Percentiles rank a stretch among this genome's conserved stretches.
Conservation (phyloP, 2,888 invertebrate species). For the Rhagophthalmus giganteus region DNA sequence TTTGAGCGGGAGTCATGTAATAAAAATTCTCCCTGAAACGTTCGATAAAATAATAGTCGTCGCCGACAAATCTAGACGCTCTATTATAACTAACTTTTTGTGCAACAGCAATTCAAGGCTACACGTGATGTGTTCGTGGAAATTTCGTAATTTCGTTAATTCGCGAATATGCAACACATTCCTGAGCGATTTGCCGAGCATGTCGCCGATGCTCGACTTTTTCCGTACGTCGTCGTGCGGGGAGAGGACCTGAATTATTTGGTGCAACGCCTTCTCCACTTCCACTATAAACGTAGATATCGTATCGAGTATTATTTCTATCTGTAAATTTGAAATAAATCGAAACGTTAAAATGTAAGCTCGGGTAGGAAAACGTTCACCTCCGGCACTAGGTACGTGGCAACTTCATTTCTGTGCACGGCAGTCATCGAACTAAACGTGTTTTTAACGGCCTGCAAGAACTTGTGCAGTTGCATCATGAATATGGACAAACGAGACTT, state of each 20-base stretch:
- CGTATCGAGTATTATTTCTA: constrained; percentile 64
- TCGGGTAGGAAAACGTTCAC: constrained; percentile 1
- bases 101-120: constrained; percentile 59
- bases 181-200: constrained; percentile 46
- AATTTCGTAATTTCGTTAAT: constrained; percentile 59
- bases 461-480: constrained; percentile 63
- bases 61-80: too few species aligned
- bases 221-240: constrained; percentile 40
- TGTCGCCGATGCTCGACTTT: constrained; percentile 43
- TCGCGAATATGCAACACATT: constrained; percentile 60
- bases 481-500: constrained; percentile 68
- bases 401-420: constrained; percentile 64
- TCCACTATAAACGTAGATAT: constrained; percentile 63
- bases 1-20: constrained; percentile 63
- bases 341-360: not conserved
- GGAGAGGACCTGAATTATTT: constrained; percentile 59
- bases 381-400: constrained; percentile 55
- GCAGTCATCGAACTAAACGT: constrained; percentile 63
- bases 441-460: constrained; percentile 62
- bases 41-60: not conserved
- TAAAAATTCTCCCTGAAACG: constrained; percentile 61
- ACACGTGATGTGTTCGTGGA: constrained; percentile 60
- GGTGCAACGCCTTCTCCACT: constrained; percentile 63
- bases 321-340: constrained; percentile 52
- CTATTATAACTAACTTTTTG: constrained; percentile 60